Base-by-base conservation (phyloP, 2,113 vertebrate species). In the Clarias macrocephalus region DNA sequence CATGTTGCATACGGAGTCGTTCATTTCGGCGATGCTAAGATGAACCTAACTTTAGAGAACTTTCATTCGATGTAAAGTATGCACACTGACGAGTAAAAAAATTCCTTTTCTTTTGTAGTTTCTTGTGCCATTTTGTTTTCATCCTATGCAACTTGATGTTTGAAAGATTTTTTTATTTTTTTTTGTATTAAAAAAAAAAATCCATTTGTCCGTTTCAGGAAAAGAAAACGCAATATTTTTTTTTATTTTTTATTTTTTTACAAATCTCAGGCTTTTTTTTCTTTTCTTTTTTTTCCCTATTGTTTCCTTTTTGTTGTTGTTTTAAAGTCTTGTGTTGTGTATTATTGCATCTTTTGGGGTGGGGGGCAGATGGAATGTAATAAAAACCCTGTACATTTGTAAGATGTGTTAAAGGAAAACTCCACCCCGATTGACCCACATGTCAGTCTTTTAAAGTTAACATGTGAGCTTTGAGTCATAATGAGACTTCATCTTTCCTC, bases 91-190 rank as follows among this genome's bases (percentile, higher is more conserved):
- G 0, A 48, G 48, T 48, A 48, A 48, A 8, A 48, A 48, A n/a
- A n/a, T n/a, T n/a, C n/a, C n/a, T n/a, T n/a, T n/a, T n/a, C n/a
- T n/a, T 82, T 88, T 57, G 25, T 77, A 83, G 84, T 42, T 95
- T 92, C 92, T 93, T 94, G 94, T 93, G 89, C 92, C 91, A 90
- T 59, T 76, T 70, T 83, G 68, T 94, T 93, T 86, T 89, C 96
- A 96, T 96, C 96, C 96, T 98, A 97, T 99, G 97, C 97, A 97
- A 97, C 95, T 89, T 88, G 87, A 82, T 88, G 85, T 82, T 91
- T 57, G 86, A 84, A 94, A 91, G 91, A 90, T 80, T 92, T 94
- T 94, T 63, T 81, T 87, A n/a, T 72, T 93, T 75, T 94, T 92
- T 93, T 93, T 93, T 91, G 92, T 91, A 93, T 92, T 89, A 82